Base-by-base conservation (phyloP, 2,888 invertebrate species). In the Osmoderma eremita region DNA sequence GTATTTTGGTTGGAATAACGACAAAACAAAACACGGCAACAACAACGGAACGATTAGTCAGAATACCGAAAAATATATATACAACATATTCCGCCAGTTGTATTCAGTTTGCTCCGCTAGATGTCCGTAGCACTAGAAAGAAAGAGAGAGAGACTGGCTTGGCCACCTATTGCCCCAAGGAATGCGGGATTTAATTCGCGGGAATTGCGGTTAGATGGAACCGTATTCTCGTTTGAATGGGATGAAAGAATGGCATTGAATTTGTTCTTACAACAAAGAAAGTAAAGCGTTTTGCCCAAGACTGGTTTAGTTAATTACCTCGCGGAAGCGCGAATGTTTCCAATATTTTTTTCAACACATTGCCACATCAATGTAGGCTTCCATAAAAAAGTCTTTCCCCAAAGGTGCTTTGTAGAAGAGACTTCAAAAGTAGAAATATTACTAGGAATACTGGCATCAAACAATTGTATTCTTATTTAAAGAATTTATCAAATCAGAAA, bases 61-160 rank as follows among this genome's bases (percentile, higher is more conserved):
- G 17, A 42, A 10, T 5, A 42, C 13, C 17, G 13, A 42, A 42
- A 42, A n/a, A n/a, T n/a, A n/a, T n/a, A n/a, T n/a, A n/a, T n/a
- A n/a, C 41, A 3, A 42, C 1, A 3, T 30, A 30, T 30, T 68
- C 65, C 65, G 68, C 65, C 61, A 68, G 45, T 68, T 68, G 12
- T 58, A 42, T 76, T 77, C 71, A 74, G 72, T 76, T 61, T 76
- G 78, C 78, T 74, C 73, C 73, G 78, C 78, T 78, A 77, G 78
- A 77, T 78, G 77, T 77, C 76, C 76, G 76, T 78, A 78, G 78
- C 75, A 75, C 58, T 61, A 61, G 58, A 58, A 45, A 61, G 58
- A 48, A 48, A 61, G 45, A 42, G 56, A 56, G 58, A 61, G 58
- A 63, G 51, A 50, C 51, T 65, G 49, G 63, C 49, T 56, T 50